These are phyloP conservation scores for Leptinotarsa undecemlineata DNA, from an alignment of 1,140 invertebrate species.

Conservation along the genomic window DNA sequence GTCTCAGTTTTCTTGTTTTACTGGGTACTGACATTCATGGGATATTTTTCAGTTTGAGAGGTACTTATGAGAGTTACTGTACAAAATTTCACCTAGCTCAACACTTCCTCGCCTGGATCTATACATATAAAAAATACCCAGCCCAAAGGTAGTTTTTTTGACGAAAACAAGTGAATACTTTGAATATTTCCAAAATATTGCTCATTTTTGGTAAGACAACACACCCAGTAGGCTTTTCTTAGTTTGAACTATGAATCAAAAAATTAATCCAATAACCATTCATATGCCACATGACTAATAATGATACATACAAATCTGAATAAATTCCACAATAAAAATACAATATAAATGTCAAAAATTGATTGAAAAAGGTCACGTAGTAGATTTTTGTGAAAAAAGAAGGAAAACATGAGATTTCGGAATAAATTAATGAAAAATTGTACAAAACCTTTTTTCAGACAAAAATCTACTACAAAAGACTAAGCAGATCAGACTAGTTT, in stretches of 20 bases:
- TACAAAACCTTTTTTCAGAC: constrained; percentile 23
- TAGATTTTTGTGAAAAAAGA: constrained; percentile 21
- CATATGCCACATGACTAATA: constrained; percentile 1
- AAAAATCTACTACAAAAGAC: constrained; percentile 34
- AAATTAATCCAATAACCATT: neutral
- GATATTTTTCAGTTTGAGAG: too few species aligned
- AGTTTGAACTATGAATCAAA: neutral
- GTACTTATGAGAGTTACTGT: too few species aligned
- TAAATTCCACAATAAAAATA: constrained; percentile 15
- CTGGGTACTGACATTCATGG: too few species aligned
- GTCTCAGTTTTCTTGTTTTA: too few species aligned
- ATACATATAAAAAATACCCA: too few species aligned
- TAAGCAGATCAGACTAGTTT: constrained; percentile 26
- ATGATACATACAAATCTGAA: constrained; percentile 18
- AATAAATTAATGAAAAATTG: constrained; percentile 28
- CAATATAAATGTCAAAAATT: constrained; percentile 27
- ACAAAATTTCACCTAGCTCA: too few species aligned
- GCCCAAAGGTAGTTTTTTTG: too few species aligned
- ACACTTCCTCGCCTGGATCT: too few species aligned
- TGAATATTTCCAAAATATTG: constrained; percentile 1
- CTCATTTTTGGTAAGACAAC: neutral
- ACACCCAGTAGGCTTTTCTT: neutral
- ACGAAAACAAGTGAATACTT: neutral
- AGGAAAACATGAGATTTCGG: constrained; percentile 24
- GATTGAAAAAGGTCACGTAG: constrained; percentile 13